Evolutionary conservation across 2,888 invertebrate genomes (phyloP), one percentile per base, ranked within the genome.

Genomic region (Rhopalosiphum nymphaeae): DNA sequence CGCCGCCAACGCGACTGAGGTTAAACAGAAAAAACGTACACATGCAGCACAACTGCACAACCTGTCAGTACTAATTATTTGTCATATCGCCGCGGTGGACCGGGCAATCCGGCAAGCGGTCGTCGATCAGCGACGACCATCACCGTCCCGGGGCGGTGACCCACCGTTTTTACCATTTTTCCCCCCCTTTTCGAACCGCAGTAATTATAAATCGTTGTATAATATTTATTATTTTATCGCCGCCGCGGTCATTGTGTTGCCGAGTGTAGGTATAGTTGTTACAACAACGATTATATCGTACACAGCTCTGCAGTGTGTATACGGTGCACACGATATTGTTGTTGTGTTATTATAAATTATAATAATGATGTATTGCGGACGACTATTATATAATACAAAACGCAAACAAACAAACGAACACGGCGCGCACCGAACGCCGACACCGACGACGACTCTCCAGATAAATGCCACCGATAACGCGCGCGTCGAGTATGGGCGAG

Each of bases 401-500:
- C 78, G 78, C 78, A 42, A 78, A 78, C 78, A 78, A 78, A 78
- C 67, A n/a, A 5, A 25, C 56, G 25, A 21, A 25, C 57, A 21
- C 53, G 21, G 53, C 2, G 57, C 29, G 11, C 29, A 67, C n/a
- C 13, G n/a, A n/a, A n/a, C 16, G 16, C 67, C n/a, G 1, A 67
- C 67, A 21, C 36, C 36, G 78, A 21, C 78, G 78, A 78, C 78
- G 78, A 36, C 78, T 78, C 78, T 78, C 78, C 78, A 78, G 78
- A 78, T 78, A 78, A 78, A 78, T 36, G 78, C 78, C 78, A 78
- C 78, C 78, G 78, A 78, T 78, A 78, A 78, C 36, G 67, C n/a
- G 67, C 67, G 36, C 78, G 36, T 78, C 78, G 21, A 78, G 78
- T 36, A 78, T 46, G 44, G 21, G 78, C 21, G 21, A 78, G 67